phyloP scores from a whole-genome alignment of 2,113 vertebrate species.

The Naja naja region DNA sequence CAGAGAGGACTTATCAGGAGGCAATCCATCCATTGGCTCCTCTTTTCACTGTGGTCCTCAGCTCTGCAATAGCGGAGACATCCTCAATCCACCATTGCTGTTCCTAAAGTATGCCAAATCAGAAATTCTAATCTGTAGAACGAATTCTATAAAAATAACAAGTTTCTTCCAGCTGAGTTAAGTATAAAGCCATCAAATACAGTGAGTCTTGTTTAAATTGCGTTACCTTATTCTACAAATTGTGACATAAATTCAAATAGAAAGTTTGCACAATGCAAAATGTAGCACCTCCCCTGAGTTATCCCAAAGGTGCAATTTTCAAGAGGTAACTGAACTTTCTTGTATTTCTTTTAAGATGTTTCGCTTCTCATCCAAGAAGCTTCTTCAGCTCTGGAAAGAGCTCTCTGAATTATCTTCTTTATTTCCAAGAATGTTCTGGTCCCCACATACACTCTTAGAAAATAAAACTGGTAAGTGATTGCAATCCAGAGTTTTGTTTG shows the following conservation, averaged over 20 bases:
- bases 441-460: not conserved
- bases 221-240: not conserved
- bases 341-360: no score
- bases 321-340: no score
- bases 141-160: not conserved
- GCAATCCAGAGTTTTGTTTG: not conserved
- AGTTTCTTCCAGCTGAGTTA: not conserved
- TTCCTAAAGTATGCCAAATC: not conserved
- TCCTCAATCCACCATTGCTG: no score
- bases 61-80: no score
- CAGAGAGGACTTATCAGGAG: not conserved
- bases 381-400: no score
- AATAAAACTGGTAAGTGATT: not conserved
- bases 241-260: not conserved
- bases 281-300: not conserved
- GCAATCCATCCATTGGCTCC: not conserved
- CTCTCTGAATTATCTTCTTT: not conserved
- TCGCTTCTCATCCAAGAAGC: no score
- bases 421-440: not conserved
- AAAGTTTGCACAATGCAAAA: not conserved
- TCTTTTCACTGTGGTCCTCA: no score
- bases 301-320: not conserved
- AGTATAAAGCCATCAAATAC: no score
- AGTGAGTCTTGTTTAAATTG: not conserved
- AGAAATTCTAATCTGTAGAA: not conserved